Percentiles rank a stretch among this genome's conserved stretches.
Conservation (phyloP, 2,113 vertebrate species). For the Motacilla alba region DNA sequence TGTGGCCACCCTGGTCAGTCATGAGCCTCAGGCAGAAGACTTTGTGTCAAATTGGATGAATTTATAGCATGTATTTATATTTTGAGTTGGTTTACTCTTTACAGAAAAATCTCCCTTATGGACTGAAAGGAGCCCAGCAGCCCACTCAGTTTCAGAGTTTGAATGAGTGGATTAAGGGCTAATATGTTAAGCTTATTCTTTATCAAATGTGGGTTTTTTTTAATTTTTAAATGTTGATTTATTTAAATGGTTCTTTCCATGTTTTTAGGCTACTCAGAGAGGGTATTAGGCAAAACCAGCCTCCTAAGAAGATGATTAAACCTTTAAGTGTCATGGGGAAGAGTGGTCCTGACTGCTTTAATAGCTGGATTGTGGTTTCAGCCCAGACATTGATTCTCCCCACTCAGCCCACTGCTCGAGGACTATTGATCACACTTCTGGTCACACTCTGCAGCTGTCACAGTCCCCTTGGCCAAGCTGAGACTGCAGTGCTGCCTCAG, state of each 20-base stretch:
- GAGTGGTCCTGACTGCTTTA: not conserved
- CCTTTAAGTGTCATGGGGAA: not conserved
- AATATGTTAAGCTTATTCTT: not conserved
- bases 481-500: not conserved
- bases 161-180: not conserved
- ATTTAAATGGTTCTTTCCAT: not conserved
- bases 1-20: not conserved
- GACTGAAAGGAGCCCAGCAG: not conserved
- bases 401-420: not conserved
- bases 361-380: not conserved
- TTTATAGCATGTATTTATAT: not conserved
- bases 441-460: not conserved
- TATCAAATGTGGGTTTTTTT: not conserved
- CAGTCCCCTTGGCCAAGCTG: not conserved
- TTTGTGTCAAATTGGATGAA: not conserved
- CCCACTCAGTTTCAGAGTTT: not conserved
- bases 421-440: not conserved
- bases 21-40: not conserved
- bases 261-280: not conserved
- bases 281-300: not conserved
- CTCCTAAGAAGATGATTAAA: not conserved
- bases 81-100: not conserved
- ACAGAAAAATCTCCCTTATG: not conserved
- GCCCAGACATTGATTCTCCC: not conserved
- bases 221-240: not conserved